Conservation (phyloP, 1,140 invertebrate species). For the Drosophila miranda region DNA sequence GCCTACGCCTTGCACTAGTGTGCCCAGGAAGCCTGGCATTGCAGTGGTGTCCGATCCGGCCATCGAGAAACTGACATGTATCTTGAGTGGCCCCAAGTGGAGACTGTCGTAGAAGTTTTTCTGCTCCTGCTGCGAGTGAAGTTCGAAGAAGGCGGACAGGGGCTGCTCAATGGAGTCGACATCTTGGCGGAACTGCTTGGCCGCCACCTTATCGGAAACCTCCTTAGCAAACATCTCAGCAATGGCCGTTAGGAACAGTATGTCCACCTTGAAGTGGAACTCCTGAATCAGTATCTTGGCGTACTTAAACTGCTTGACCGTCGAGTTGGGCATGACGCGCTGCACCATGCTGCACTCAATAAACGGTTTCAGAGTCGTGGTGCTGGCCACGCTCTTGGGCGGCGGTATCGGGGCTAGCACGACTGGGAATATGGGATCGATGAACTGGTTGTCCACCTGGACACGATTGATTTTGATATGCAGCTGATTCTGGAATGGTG, state of each 20-base stretch:
- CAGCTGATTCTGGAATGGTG: slow-evolving; percentile 91
- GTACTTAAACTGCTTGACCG: slow-evolving; percentile 96
- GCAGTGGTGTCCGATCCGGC: slow-evolving; percentile 84
- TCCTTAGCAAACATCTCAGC: slow-evolving; percentile 89
- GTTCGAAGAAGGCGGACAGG: slow-evolving; percentile 85
- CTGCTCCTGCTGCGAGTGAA: slow-evolving; percentile 86
- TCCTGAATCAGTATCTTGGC: slow-evolving; percentile 97
- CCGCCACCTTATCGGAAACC: slow-evolving; percentile 86
- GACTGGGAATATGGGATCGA: slow-evolving; percentile 96
- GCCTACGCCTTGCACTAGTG: slow-evolving; percentile 96
- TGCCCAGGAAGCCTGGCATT: slow-evolving; percentile 88
- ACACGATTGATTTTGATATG: slow-evolving; percentile 91
- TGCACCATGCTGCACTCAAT: slow-evolving; percentile 96
- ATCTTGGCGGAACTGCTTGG: slow-evolving; percentile 67
- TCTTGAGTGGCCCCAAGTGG: slow-evolving; percentile 98
- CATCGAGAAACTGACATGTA: slow-evolving; percentile 88
- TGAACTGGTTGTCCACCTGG: slow-evolving; percentile 96
- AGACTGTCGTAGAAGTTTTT: slow-evolving; percentile 98
- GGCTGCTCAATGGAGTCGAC: slow-evolving; percentile 83
- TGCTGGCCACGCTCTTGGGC: slow-evolving; percentile 94
- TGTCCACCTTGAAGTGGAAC: slow-evolving; percentile 97
- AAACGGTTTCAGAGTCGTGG: slow-evolving; percentile 94
- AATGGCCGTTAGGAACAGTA: slow-evolving; percentile 95
- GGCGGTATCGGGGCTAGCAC: slow-evolving; percentile 96
- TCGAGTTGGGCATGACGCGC: slow-evolving; percentile 93